Base-by-base conservation (phyloP, 2,888 invertebrate genomes). In the Nycteola revayana region DNA sequence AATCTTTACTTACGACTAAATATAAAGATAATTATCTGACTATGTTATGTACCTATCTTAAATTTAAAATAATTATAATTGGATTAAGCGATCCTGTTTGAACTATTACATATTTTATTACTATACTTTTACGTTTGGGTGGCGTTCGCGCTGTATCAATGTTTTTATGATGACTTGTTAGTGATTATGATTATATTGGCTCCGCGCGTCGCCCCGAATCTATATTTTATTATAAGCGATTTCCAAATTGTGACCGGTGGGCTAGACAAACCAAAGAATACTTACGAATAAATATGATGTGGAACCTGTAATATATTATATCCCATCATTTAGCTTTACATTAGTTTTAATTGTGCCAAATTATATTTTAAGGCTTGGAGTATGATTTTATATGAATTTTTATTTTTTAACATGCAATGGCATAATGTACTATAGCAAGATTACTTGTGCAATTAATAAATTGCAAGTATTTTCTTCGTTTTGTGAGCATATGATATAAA, bases 241-340 rank as follows among this genome's bases (percentile, higher is more conserved):
- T 69, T 69, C 70, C 60, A 73, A 73, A 72, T 61, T 60, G 56
- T 56, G 64, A 73, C 69, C 68, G 85, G 86, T 85, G 83, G 87
- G 87, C 87, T 87, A 87, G 87, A 77, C 63, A 76, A 86, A 88
- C 87, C 87, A 88, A 87, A 88, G 83, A 87, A 77, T 79, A 82
- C 56, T 74, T 82, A 83, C 41, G 72, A 60, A 58, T 41, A 49
- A 43, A 42, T 38, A 52, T 50, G 83, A 74, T 73, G 82, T 37
- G 86, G 78, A 71, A 54, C 40, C 51, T 87, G 87, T 88, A 85
- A 50, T 42, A 86, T 82, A 87, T 86, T 80, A 51, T 47, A 49
- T 69, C 81, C 78, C 83, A 69, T 75, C 78, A 57, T 58, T 57
- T 67, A 68, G 60, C 36, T 60, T 70, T 75, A 75, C 59, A 52